Evolutionary conservation across 2,888 invertebrate genomes (phyloP).

Genomic region (Seira ritae): DNA sequence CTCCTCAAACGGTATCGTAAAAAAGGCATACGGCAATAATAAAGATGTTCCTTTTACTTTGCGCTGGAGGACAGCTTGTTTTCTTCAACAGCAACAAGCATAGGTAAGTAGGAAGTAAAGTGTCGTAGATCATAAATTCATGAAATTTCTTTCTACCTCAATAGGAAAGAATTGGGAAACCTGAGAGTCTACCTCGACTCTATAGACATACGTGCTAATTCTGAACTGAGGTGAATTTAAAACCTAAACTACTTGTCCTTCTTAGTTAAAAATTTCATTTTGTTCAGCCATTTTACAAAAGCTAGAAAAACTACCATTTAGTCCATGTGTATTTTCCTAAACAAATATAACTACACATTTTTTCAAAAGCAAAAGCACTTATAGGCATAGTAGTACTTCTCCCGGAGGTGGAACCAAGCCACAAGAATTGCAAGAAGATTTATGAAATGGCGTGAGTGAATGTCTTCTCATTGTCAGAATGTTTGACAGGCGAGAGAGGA

Average conservation of each 20-base stretch:
- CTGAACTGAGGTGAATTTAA: background rate
- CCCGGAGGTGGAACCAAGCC: background rate
- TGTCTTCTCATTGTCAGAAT: background rate
- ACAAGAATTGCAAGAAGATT: slow-evolving; percentile 20
- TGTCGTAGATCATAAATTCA: background rate
- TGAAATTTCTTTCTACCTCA: background rate
- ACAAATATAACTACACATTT: too few species aligned
- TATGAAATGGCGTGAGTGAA: slow-evolving; percentile 41
- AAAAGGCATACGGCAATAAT: background rate
- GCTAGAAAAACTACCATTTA: background rate
- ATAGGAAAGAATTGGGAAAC: background rate
- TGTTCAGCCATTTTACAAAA: background rate
- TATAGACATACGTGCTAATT: background rate
- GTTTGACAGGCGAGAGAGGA: background rate
- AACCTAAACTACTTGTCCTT: too few species aligned
- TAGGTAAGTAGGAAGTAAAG: background rate
- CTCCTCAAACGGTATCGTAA: background rate
- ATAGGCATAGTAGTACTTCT: too few species aligned
- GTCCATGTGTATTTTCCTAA: too few species aligned
- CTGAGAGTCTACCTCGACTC: too few species aligned
- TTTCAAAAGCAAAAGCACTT: slow-evolving; percentile 8
- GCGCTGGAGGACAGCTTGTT: slow-evolving; percentile 13
- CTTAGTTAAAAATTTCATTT: too few species aligned
- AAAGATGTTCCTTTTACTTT: background rate
- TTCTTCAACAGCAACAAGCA: background rate